phyloP scores from a whole-genome alignment of 2,888 invertebrate species.

The Bhutanitis thaidina region DNA sequence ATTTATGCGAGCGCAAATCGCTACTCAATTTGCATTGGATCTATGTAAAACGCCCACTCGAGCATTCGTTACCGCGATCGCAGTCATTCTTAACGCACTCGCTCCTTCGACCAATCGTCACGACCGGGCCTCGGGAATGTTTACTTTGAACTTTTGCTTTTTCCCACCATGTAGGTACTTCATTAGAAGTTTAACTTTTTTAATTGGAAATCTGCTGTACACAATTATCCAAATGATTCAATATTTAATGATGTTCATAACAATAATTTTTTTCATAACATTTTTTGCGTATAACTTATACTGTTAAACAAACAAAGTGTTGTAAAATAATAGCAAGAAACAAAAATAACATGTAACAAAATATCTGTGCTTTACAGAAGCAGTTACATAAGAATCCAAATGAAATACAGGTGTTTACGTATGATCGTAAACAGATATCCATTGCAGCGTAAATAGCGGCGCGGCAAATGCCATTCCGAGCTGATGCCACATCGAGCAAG shows the following conservation, averaged over 20 bases:
- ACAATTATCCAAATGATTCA: too few species aligned
- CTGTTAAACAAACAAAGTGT: too few species aligned
- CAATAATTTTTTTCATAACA: too few species aligned
- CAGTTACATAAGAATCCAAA: background rate
- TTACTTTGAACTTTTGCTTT: constrained; percentile 27
- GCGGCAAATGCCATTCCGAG: constrained; percentile 63
- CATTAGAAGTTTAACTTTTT: background rate
- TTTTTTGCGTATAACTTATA: too few species aligned
- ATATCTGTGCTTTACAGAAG: background rate
- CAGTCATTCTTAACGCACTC: constrained; percentile 38
- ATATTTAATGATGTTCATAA: too few species aligned
- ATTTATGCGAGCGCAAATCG: constrained; percentile 61
- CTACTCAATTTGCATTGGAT: constrained; percentile 67
- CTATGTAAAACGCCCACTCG: constrained; percentile 63
- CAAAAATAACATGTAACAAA: background rate
- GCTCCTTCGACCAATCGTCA: constrained; percentile 49
- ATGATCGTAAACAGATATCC: constrained; percentile 41
- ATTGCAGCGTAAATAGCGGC: constrained; percentile 62
- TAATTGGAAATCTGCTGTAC: too few species aligned
- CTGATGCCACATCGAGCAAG: constrained; percentile 60
- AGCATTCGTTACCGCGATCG: constrained; percentile 54
- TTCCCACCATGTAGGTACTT: constrained; percentile 16
- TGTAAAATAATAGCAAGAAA: background rate
- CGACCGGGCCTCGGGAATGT: constrained; percentile 45
- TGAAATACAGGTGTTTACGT: constrained; percentile 4